These are phyloP conservation scores for Tiphia femorata DNA, from an alignment of 2,888 invertebrate species.

Conservation along the genomic window DNA sequence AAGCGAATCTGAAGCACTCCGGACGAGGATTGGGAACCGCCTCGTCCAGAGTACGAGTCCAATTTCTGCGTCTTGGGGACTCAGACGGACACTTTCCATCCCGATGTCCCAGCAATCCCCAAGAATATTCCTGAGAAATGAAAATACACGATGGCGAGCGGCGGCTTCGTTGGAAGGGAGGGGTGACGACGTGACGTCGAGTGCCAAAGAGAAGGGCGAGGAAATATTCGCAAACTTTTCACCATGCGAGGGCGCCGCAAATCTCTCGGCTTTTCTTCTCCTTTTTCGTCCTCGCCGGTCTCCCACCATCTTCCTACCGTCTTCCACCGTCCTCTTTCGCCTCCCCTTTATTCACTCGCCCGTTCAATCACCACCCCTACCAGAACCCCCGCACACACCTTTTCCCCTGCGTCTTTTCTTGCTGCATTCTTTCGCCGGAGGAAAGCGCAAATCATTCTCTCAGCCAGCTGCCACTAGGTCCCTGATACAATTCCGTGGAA, in stretches of 20 bases:
- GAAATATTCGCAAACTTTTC: not conserved
- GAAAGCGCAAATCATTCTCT: slow-evolving; percentile 41
- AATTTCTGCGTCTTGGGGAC: not conserved
- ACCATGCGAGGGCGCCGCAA: not conserved
- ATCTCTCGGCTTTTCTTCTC: not conserved
- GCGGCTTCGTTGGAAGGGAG: not conserved
- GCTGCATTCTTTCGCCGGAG: no score
- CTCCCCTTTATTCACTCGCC: no score
- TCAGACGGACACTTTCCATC: not conserved
- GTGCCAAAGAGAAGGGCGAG: not conserved
- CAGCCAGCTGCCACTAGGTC: slow-evolving; percentile 27
- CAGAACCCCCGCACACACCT: no score
- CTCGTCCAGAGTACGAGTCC: no score
- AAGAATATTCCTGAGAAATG: not conserved
- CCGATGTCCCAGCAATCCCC: not conserved
- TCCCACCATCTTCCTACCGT: no score
- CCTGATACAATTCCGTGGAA: slow-evolving; percentile 23
- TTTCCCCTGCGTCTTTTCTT: no score
- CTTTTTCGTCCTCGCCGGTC: no score
- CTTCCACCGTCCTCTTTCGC: no score
- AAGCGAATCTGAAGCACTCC: no score
- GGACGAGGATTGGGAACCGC: no score
- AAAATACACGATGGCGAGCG: not conserved
- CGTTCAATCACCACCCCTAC: no score
- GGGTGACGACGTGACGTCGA: no score